A percentile compares a stretch with the other conserved stretches of the same genome.
Evolutionary conservation across 2,797 vertebrate species (phyloP).

Genomic region (Periparus ater): DNA sequence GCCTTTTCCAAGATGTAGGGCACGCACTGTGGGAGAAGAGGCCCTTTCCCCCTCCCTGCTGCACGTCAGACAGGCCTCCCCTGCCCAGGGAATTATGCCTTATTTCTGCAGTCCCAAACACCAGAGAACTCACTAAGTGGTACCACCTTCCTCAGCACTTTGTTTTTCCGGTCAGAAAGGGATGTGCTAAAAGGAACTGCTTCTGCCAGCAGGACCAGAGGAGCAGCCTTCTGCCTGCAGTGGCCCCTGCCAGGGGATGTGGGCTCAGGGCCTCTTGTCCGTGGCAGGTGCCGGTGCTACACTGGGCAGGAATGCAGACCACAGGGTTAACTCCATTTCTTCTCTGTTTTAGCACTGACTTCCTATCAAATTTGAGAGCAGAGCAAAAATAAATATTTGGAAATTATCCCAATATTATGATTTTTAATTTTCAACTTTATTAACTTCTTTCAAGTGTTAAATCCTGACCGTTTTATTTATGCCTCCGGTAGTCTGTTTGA

Average conservation of each 20-base stretch:
- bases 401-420: slow-evolving; percentile 80
- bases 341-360: slow-evolving; percentile 56
- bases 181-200: not conserved
- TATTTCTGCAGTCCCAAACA: not conserved
- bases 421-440: slow-evolving; percentile 79
- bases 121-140: not conserved
- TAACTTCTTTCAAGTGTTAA: slow-evolving; percentile 75
- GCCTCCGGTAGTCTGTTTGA: slow-evolving; percentile 69
- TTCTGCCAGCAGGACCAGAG: not conserved
- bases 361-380: slow-evolving; percentile 41
- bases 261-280: not conserved
- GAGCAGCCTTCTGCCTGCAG: not conserved
- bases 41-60: not conserved
- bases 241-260: not conserved
- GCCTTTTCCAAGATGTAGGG: slow-evolving; percentile 80
- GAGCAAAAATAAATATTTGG: slow-evolving; percentile 74
- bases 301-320: not conserved
- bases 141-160: rapidly evolving
- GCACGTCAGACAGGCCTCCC: not conserved
- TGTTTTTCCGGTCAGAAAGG: slow-evolving; percentile 32
- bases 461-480: slow-evolving; percentile 63
- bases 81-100: not conserved
- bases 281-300: rapidly evolving
- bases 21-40: slow-evolving; percentile 58
- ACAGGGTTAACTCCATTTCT: not conserved